phyloP scores from a whole-genome alignment of 2,797 vertebrate species.

The Phylloscopus collybita region DNA sequence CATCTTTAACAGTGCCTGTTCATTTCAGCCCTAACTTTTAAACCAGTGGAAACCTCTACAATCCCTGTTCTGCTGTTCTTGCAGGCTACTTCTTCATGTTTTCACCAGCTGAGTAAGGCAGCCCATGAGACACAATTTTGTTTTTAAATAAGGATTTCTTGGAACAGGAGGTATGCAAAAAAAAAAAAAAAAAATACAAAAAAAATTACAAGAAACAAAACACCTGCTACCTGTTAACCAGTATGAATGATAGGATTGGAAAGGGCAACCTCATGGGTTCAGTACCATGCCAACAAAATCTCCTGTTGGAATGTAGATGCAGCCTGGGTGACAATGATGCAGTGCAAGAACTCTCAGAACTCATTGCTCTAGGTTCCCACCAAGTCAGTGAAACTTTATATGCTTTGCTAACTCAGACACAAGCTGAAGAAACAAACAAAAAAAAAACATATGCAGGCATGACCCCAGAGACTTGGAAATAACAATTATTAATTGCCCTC shows the following conservation, averaged over 20 bases:
- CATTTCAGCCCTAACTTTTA: neutral
- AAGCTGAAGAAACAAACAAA: neutral
- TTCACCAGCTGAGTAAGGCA: neutral
- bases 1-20: neutral
- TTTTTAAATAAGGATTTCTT: neutral
- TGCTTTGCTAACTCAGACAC: neutral
- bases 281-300: accelerated
- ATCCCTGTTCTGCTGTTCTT: neutral
- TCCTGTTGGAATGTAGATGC: accelerated
- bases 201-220: neutral
- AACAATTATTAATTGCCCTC: neutral
- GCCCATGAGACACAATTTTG: neutral
- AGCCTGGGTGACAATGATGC: neutral
- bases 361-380: neutral
- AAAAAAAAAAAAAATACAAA: neutral
- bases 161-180: neutral
- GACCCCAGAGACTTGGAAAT: neutral
- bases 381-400: neutral
- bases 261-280: neutral
- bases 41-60: neutral
- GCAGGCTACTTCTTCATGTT: neutral
- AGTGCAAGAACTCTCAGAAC: neutral
- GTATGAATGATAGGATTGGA: neutral
- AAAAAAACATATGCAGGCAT: neutral
- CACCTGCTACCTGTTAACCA: neutral